A percentile compares a stretch with the other conserved stretches of the same genome.
phyloP scores from a whole-genome alignment of 2,888 invertebrate genomes.

The Marronus borbonicus region DNA sequence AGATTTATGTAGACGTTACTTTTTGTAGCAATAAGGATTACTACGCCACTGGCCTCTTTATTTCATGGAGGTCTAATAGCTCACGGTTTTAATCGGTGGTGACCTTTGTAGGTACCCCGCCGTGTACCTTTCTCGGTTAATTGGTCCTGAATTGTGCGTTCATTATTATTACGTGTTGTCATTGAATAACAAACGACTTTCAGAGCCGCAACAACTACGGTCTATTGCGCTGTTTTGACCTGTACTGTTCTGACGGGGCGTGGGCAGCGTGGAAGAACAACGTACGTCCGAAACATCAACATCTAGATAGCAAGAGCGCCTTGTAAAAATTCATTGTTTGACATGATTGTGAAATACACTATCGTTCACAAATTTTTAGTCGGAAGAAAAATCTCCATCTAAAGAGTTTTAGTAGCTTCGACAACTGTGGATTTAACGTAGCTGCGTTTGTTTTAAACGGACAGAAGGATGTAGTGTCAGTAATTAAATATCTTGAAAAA shows the following conservation, averaged over 20 bases:
- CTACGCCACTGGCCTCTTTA: slow-evolving; percentile 1
- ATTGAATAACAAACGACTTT: slow-evolving; percentile 30
- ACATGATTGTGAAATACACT: neutral
- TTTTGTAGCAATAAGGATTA: neutral
- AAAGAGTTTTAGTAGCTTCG: too few species aligned
- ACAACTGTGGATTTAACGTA: too few species aligned
- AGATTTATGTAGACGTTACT: too few species aligned
- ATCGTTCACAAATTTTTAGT: neutral
- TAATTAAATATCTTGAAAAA: too few species aligned
- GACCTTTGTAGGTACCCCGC: slow-evolving; percentile 20
- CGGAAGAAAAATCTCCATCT: too few species aligned
- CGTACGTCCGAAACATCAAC: neutral
- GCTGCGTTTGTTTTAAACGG: too few species aligned
- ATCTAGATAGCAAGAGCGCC: too few species aligned
- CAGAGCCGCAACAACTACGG: slow-evolving; percentile 1
- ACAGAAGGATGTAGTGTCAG: too few species aligned
- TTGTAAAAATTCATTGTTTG: neutral
- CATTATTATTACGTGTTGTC: slow-evolving; percentile 36
- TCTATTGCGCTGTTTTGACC: neutral
- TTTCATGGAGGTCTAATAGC: slow-evolving; percentile 36
- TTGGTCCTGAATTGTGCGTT: slow-evolving; percentile 35
- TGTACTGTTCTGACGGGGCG: slow-evolving; percentile 10
- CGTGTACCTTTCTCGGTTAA: slow-evolving; percentile 26
- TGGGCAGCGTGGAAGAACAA: slow-evolving; percentile 2
- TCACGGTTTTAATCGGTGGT: slow-evolving; percentile 30